A percentile compares a stretch with the other conserved stretches of the same genome.
Conservation (phyloP, 2,888 invertebrate genomes). For the Metallyticus violacea region DNA sequence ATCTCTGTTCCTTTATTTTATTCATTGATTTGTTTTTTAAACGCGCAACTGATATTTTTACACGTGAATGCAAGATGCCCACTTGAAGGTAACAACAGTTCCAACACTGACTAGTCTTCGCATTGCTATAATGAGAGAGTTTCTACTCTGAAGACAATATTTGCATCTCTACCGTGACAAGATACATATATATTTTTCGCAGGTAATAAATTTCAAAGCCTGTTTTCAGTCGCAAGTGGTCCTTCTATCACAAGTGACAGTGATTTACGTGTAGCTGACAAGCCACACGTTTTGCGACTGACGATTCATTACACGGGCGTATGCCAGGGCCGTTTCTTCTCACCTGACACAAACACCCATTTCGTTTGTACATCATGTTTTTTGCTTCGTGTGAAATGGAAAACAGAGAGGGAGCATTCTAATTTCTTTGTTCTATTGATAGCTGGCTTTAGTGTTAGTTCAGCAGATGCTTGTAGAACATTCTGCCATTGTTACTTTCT, state of each 20-base stretch:
- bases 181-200: neutral
- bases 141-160: neutral
- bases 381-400: neutral
- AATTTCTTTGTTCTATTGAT: neutral
- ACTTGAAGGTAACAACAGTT: too few species aligned
- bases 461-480: too few species aligned
- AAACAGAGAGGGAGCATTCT: neutral
- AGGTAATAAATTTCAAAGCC: neutral
- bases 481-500: too few species aligned
- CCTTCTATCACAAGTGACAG: neutral
- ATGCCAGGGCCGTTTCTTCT: neutral
- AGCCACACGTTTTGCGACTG: neutral
- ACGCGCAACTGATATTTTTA: too few species aligned
- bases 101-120: too few species aligned
- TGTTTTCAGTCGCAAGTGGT: neutral
- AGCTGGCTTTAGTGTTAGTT: too few species aligned
- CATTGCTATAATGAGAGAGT: too few species aligned
- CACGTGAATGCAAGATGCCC: too few species aligned
- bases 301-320: neutral
- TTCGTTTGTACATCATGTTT: neutral
- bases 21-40: too few species aligned
- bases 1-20: too few species aligned
- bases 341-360: neutral
- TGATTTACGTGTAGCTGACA: neutral
- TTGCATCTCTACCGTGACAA: neutral